phyloP scores from a whole-genome alignment of 2,113 vertebrate genomes.

The Myodes glareolus region DNA sequence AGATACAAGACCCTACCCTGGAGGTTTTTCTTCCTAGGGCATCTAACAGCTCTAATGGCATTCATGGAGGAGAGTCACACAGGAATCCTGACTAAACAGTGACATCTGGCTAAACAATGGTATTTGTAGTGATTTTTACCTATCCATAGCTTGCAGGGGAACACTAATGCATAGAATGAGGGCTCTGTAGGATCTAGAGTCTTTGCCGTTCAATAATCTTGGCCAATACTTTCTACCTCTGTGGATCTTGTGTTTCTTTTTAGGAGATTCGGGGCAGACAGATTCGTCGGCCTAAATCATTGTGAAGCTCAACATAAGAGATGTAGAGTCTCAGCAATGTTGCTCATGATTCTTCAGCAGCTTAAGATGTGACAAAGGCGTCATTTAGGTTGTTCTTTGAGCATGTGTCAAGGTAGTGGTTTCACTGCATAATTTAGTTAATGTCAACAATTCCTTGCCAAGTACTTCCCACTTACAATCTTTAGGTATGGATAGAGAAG shows the following conservation, averaged over 20 bases:
- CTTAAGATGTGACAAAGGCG: not conserved
- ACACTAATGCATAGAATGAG: fast-evolving
- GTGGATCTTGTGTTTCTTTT: not conserved
- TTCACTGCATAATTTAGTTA: not conserved
- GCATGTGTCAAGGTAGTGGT: not conserved
- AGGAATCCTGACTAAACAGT: not conserved
- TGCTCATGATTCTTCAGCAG: not conserved
- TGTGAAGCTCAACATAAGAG: not conserved
- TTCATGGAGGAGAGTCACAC: not conserved
- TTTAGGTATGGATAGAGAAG: not conserved
- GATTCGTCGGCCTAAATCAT: not conserved
- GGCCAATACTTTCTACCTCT: not conserved
- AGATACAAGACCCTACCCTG: fast-evolving
- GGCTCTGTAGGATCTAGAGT: too few species aligned
- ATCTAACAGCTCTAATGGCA: not conserved
- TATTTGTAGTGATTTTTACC: not conserved
- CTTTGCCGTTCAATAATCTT: not conserved
- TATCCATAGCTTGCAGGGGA: not conserved
- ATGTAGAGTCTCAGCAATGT: not conserved
- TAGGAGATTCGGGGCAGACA: not conserved
- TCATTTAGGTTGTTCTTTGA: not conserved
- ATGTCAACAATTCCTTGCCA: not conserved
- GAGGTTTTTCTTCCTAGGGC: not conserved
- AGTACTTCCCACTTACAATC: not conserved
- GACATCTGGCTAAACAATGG: not conserved